Percentiles rank a stretch among this genome's conserved stretches.
Conservation (phyloP, 2,888 invertebrate species). For the Hirtodrosophila confusa region DNA sequence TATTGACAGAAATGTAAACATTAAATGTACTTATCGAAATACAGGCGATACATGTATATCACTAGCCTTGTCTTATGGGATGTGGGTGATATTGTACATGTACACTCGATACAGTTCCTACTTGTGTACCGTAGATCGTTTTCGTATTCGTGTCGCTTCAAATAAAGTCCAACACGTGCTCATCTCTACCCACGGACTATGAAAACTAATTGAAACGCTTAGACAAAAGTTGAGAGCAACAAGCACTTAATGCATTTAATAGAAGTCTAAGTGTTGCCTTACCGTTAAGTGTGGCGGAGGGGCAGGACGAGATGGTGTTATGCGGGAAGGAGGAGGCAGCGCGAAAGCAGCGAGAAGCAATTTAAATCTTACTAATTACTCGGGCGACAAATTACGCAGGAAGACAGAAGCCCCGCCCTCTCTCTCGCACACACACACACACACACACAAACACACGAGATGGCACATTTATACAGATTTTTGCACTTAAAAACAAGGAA, state of each 20-base stretch:
- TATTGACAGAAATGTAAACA: no score
- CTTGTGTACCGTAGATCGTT: no score
- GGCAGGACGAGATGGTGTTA: background rate
- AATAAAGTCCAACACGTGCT: no score
- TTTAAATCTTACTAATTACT: constrained; percentile 83
- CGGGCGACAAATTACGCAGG: constrained; percentile 81
- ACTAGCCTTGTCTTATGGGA: no score
- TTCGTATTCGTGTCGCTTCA: no score
- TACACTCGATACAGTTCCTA: no score
- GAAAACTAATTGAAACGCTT: constrained; percentile 81
- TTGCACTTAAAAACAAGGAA: constrained; percentile 42
- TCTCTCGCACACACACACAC: constrained; percentile 20
- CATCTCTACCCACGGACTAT: constrained; percentile 44
- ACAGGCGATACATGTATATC: no score
- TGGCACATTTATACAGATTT: constrained; percentile 37
- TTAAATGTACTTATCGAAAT: no score
- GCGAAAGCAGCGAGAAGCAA: constrained; percentile 71
- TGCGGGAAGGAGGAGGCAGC: constrained; percentile 6
- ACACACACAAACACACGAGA: constrained; percentile 6
- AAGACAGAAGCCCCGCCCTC: constrained; percentile 23
- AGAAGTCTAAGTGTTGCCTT: constrained; percentile 60
- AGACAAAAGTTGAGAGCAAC: constrained; percentile 75
- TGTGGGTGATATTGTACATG: no score
- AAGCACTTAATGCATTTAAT: constrained; percentile 80
- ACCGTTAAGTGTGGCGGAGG: constrained; percentile 39